Conservation (phyloP, 2,797 vertebrate genomes). For the Rhinophrynus dorsalis region DNA sequence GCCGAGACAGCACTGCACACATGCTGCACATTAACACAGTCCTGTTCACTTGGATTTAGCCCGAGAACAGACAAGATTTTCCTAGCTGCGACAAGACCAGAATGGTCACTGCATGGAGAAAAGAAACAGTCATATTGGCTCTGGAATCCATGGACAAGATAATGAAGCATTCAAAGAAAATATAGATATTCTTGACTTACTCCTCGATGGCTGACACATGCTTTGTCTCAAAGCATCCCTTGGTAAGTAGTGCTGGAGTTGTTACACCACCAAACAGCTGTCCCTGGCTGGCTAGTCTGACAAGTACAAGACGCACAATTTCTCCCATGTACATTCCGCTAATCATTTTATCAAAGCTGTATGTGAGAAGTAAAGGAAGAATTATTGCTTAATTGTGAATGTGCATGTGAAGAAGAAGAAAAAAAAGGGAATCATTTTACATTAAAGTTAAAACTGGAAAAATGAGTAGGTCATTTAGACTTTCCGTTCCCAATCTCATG, state of each 20-base stretch:
- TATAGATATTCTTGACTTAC: conserved; percentile 59
- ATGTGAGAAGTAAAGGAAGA: neutral
- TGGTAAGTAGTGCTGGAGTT: conserved; percentile 51
- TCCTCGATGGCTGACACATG: conserved; percentile 72
- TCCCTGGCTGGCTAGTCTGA: conserved; percentile 59
- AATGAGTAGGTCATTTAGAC: too few relatives aligned
- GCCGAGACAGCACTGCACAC: conserved; percentile 68
- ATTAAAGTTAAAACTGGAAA: too few relatives aligned
- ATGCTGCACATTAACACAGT: conserved; percentile 62
- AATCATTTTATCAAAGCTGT: conserved; percentile 88
- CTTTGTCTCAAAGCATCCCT: conserved; percentile 55
- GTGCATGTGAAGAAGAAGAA: too few relatives aligned
- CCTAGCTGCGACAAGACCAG: conserved; percentile 45
- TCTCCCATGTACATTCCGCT: conserved; percentile 82
- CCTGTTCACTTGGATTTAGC: conserved; percentile 53
- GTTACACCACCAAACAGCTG: conserved; percentile 67
- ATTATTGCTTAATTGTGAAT: too few relatives aligned
- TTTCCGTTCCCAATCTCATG: too few relatives aligned
- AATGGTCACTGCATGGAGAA: conserved; percentile 33
- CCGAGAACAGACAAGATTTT: conserved; percentile 62
- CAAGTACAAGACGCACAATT: conserved; percentile 68
- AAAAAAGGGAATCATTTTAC: neutral
- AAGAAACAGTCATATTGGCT: neutral
- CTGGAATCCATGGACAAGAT: neutral
- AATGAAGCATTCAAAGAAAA: neutral